A percentile compares a stretch with the other conserved stretches of the same genome.
phyloP scores from a whole-genome alignment of 2,888 invertebrate species.

The Amblyjoppa fuscipennis region DNA sequence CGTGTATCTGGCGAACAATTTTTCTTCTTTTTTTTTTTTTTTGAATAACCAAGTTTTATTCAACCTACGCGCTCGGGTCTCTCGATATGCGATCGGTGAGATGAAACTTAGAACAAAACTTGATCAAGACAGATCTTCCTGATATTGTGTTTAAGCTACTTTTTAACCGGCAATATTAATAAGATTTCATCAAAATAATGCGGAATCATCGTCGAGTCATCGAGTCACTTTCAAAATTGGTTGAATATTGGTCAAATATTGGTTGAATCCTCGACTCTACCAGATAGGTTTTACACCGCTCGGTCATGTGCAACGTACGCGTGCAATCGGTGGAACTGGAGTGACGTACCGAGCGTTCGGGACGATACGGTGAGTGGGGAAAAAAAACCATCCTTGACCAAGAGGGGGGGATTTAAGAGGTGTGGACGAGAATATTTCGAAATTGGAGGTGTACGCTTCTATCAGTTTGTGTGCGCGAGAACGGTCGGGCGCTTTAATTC shows the following conservation, averaged over 20 bases:
- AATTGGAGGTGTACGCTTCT: constrained; percentile 34
- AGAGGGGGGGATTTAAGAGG: neutral
- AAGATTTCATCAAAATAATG: too few species aligned
- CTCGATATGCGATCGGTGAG: constrained; percentile 27
- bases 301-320: neutral
- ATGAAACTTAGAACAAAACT: constrained; percentile 28
- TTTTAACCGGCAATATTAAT: neutral
- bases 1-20: constrained; percentile 15
- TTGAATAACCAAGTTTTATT: neutral
- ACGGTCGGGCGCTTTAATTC: constrained; percentile 1
- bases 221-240: neutral
- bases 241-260: neutral
- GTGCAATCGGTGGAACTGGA: too few species aligned
- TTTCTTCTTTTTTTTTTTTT: neutral
- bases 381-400: neutral
- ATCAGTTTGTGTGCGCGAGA: constrained; percentile 6
- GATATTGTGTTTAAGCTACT: neutral
- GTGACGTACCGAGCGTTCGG: neutral
- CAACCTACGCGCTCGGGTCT: neutral
- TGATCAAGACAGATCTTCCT: neutral
- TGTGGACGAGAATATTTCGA: constrained; percentile 31
- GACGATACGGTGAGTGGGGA: neutral
- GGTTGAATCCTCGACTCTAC: neutral
- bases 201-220: too few species aligned
- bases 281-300: neutral